Percentiles rank a stretch among this genome's conserved stretches.
These are phyloP conservation scores for Siphonodentalium dalli DNA, from an alignment of 2,888 invertebrate species.

Conservation along the genomic window DNA sequence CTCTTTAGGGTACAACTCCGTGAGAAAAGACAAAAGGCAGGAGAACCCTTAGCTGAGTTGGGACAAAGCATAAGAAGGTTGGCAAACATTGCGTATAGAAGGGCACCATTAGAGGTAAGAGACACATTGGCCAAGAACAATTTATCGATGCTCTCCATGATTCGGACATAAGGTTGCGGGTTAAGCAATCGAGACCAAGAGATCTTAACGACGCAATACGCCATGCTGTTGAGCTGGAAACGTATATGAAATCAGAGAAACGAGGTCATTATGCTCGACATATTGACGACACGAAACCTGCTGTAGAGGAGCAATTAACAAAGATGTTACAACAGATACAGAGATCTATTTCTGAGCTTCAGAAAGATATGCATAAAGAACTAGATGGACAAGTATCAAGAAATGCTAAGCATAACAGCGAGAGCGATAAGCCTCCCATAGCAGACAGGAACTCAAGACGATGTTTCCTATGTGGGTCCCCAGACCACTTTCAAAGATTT, in stretches of 20 bases:
- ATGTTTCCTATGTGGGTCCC: too few relatives aligned
- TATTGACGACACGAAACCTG: too few relatives aligned
- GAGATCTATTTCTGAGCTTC: too few relatives aligned
- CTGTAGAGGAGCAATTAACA: too few relatives aligned
- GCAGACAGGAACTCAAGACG: too few relatives aligned
- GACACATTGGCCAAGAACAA: constrained; percentile 1
- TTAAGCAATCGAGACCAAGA: constrained; percentile 3
- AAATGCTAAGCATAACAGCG: too few relatives aligned
- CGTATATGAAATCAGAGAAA: constrained; percentile 3
- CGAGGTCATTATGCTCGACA: too few relatives aligned
- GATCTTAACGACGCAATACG: background rate
- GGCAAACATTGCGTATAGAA: constrained; percentile 3
- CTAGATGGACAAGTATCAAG: too few relatives aligned
- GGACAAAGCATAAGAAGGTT: constrained; percentile 1
- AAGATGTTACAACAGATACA: too few relatives aligned
- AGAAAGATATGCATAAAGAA: too few relatives aligned
- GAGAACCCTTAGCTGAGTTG: constrained; percentile 3
- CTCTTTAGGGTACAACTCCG: constrained; percentile 3
- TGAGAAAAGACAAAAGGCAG: background rate
- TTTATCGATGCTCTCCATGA: background rate
- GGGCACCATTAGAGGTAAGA: background rate
- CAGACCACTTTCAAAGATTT: too few relatives aligned
- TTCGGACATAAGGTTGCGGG: constrained; percentile 1
- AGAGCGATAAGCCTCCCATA: too few relatives aligned
- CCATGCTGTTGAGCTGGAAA: constrained; percentile 1